Base-by-base conservation (phyloP, 2,888 invertebrate genomes). In the Melanostoma scalare region DNA sequence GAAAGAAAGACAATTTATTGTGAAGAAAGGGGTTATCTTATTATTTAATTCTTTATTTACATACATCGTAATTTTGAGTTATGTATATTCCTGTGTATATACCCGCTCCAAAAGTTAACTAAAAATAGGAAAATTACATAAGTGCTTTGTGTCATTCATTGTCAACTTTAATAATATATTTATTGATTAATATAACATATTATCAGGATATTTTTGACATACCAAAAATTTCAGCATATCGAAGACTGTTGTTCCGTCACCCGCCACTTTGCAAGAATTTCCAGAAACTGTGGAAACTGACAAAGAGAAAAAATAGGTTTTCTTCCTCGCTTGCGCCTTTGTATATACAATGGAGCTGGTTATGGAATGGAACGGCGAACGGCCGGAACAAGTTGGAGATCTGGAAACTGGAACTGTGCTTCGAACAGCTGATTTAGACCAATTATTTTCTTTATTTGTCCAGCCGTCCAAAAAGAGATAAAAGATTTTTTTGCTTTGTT, bases 11-110 rank as follows among this genome's bases (percentile, higher is more conserved):
- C 38, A 61, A 74, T 63, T 63, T 36, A 52, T 56, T 63, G 55
- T 9, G 10, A 4, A 20, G 1, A 6, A 50, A 56, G 20, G 20
- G 20, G 9, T n/a, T 6, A 8, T 42, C 44, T 30, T 63, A 30
- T 46, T 33, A 42, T 30, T 10, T 9, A 67, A 76, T 0, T 31
- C 8, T 20, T 38, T 58, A 63, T 46, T 46, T 58, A 58, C 53
- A 6, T 92, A 95, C 95, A 91, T 95, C 93, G 91, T 95, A 96
- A 90, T 95, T 95, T 91, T 96, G 96, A 81, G 93, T 92, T 74
- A 95, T 88, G 89, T 95, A 96, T 77, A 96, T 92, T 52, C 96
- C 96, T 61, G 94, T 92, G 89, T 96, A 96, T 35, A 95, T 89
- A 38, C 96, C 96, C 86, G 93, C 89, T 42, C 94, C 91, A 88